These are phyloP conservation scores for Cryptocheilus praepositus DNA, from an alignment of 2,888 invertebrate species.

Conservation along the genomic window DNA sequence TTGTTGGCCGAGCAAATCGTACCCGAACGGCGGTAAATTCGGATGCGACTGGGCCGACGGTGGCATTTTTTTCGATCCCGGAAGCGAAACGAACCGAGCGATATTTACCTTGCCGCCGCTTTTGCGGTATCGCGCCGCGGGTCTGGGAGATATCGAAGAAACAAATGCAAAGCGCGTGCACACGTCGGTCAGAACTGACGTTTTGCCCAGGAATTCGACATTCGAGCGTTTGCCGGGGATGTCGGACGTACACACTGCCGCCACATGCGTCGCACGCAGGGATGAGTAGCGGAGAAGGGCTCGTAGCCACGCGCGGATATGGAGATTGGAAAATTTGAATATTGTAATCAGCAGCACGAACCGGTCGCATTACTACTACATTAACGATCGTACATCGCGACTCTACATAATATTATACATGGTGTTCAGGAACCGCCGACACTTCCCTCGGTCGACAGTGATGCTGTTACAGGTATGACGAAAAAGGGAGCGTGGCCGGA, in stretches of 20 bases:
- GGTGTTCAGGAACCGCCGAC: background rate
- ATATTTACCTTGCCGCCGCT: too few species aligned
- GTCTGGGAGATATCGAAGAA: conserved; percentile 11
- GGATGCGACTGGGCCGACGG: too few species aligned
- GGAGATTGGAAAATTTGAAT: conserved; percentile 66
- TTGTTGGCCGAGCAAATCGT: too few species aligned
- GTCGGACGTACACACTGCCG: conserved; percentile 16
- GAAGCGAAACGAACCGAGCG: too few species aligned
- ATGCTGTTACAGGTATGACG: too few species aligned
- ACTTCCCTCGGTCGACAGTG: too few species aligned
- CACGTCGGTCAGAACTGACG: background rate
- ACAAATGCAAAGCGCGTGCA: conserved; percentile 21
- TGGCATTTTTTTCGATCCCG: too few species aligned
- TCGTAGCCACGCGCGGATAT: conserved; percentile 51
- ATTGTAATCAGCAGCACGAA: conserved; percentile 63
- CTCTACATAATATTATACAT: conserved; percentile 7
- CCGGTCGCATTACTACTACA: conserved; percentile 53
- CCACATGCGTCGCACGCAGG: background rate
- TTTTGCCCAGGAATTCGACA: conserved; percentile 24
- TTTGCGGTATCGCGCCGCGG: conserved; percentile 3
- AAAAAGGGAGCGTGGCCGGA: too few species aligned
- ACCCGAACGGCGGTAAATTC: too few species aligned
- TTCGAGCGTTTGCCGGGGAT: conserved; percentile 12
- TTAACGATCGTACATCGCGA: conserved; percentile 37
- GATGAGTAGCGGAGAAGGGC: background rate